Evolutionary conservation across 2,113 vertebrate species (phyloP).

Genomic region (Fulmarus glacialis): DNA sequence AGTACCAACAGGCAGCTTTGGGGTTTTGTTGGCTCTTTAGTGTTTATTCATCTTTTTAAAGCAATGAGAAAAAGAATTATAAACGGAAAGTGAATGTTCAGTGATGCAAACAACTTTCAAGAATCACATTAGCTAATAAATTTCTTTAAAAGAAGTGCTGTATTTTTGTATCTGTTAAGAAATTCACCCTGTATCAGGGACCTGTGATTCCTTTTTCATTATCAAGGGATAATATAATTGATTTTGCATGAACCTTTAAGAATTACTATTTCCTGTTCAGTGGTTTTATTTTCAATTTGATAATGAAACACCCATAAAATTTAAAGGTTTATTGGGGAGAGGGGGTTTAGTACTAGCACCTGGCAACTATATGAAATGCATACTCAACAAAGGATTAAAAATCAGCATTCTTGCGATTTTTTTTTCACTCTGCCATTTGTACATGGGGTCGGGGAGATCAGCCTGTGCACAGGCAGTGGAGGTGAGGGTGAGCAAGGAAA

Average conservation of each 20-base stretch:
- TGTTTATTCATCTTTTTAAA: neutral
- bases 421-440: neutral
- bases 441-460: neutral
- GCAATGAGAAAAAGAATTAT: neutral
- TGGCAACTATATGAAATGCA: constrained; percentile 1
- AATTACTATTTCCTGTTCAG: constrained; percentile 20
- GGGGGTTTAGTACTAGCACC: constrained; percentile 5
- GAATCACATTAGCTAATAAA: neutral
- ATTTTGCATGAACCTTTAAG: constrained; percentile 5
- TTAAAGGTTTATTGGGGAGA: neutral
- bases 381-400: constrained; percentile 35
- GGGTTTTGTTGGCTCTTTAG: neutral
- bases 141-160: neutral
- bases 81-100: neutral
- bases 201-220: neutral
- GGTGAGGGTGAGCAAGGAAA: neutral
- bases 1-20: neutral
- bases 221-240: neutral
- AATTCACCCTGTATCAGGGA: neutral
- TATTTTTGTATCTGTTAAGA: neutral
- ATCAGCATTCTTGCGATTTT: neutral
- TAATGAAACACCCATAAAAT: constrained; percentile 46
- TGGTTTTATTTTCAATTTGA: constrained; percentile 45
- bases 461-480: neutral
- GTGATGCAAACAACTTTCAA: neutral